These are phyloP conservation scores for Scaptomyza hsui DNA, from an alignment of 1,140 invertebrate genomes.

Conservation along the genomic window DNA sequence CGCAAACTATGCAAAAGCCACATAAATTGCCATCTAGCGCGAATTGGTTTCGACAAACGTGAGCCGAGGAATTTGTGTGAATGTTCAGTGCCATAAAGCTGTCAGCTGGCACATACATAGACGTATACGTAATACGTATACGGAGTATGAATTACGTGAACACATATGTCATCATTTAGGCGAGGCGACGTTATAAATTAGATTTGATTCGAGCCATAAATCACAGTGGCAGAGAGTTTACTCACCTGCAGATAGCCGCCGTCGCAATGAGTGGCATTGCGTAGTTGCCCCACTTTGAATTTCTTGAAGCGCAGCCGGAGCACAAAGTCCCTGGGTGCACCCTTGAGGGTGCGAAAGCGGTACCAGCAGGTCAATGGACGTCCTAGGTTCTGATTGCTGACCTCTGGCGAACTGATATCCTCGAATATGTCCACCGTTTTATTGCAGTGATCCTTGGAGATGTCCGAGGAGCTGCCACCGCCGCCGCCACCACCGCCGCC, in stretches of 20 bases:
- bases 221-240: slow-evolving; percentile 27
- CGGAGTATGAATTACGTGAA: slow-evolving; percentile 42
- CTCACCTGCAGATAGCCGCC: slow-evolving; percentile 94
- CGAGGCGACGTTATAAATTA: slow-evolving; percentile 67
- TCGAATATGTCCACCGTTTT: slow-evolving; percentile 96
- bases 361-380: slow-evolving; percentile 94
- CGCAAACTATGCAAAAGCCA: slow-evolving; percentile 2
- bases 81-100: slow-evolving; percentile 42
- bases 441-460: slow-evolving; percentile 90
- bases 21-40: slow-evolving; percentile 27
- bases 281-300: slow-evolving; percentile 94
- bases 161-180: slow-evolving; percentile 53
- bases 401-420: slow-evolving; percentile 93
- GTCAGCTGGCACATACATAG: slow-evolving; percentile 40
- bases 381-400: slow-evolving; percentile 92
- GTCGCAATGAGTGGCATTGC: slow-evolving; percentile 93
- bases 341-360: slow-evolving; percentile 92
- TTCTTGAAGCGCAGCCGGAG: slow-evolving; percentile 95
- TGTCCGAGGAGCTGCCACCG: slow-evolving; percentile 68
- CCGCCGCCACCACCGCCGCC: slow-evolving; percentile 56
- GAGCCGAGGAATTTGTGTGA: neutral
- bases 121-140: too few species aligned
- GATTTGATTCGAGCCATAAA: slow-evolving; percentile 65
- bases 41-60: slow-evolving; percentile 20
- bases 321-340: slow-evolving; percentile 94